Percentiles rank a stretch among this genome's conserved stretches.
Conservation (phyloP, 2,113 vertebrate genomes). For the Poicephalus gulielmi region DNA sequence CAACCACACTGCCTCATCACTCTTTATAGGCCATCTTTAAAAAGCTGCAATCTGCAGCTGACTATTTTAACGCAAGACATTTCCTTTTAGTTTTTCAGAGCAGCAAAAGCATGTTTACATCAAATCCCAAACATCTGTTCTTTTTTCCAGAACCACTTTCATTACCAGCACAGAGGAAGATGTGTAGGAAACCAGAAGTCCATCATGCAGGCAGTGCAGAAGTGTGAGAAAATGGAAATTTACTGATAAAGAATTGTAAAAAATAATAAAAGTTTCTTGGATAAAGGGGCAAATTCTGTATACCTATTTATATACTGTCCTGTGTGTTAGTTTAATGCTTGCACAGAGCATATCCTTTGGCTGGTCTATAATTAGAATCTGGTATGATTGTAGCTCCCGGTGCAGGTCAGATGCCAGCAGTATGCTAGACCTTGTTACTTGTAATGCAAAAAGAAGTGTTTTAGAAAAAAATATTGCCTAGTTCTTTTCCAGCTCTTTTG, state of each 20-base stretch:
- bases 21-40: not conserved
- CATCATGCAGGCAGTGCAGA: not conserved
- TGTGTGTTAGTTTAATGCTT: not conserved
- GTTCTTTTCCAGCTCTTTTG: not conserved
- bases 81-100: slow-evolving; percentile 7
- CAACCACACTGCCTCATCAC: not conserved
- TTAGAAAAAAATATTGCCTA: not conserved
- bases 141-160: not conserved
- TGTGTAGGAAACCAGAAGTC: not conserved
- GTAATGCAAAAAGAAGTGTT: not conserved
- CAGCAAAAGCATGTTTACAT: not conserved
- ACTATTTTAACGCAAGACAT: not conserved
- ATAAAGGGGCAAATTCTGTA: not conserved
- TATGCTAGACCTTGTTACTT: not conserved
- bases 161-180: not conserved
- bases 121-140: not conserved
- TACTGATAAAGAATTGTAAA: not conserved
- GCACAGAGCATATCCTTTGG: not conserved
- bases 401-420: not conserved
- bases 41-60: not conserved
- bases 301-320: not conserved
- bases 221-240: not conserved
- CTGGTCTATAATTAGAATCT: not conserved
- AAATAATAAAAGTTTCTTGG: not conserved
- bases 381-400: not conserved